Evolutionary conservation across 2,797 vertebrate genomes (phyloP).

Genomic region (Gastrophryne carolinensis): DNA sequence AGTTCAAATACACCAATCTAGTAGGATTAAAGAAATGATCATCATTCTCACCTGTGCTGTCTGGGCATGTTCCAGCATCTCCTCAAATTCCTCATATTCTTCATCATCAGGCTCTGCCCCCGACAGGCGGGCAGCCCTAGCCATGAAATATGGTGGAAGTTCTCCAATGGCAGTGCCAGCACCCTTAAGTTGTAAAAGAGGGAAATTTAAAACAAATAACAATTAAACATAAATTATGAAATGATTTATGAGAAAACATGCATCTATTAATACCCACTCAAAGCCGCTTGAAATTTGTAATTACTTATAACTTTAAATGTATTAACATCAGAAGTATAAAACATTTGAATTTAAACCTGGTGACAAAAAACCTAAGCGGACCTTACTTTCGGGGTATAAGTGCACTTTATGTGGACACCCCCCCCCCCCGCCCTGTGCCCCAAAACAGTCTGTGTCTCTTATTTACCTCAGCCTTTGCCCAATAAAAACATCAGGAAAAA

Average conservation of each 20-base stretch:
- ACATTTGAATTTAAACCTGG: too few relatives aligned
- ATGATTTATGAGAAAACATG: neutral
- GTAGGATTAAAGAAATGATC: constrained; percentile 7
- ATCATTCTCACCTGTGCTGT: constrained; percentile 83
- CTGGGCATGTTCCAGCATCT: constrained; percentile 94
- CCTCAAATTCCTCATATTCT: constrained; percentile 98
- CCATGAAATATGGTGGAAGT: constrained; percentile 97
- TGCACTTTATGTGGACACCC: too few relatives aligned
- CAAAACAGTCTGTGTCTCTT: too few relatives aligned
- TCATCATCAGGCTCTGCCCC: constrained; percentile 96
- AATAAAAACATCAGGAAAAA: too few relatives aligned
- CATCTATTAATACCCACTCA: neutral
- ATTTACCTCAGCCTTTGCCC: too few relatives aligned
- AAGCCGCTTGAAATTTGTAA: neutral
- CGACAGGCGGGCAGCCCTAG: constrained; percentile 90
- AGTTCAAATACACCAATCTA: neutral
- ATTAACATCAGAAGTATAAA: too few relatives aligned
- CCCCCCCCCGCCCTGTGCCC: too few relatives aligned
- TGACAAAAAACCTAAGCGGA: too few relatives aligned
- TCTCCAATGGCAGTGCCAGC: constrained; percentile 96
- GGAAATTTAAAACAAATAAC: neutral
- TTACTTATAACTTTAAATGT: too few relatives aligned
- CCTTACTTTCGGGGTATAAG: too few relatives aligned
- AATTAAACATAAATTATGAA: neutral
- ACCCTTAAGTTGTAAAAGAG: constrained; percentile 71